Evolutionary conservation across 2,113 vertebrate species (phyloP).

Genomic region (Sitta europaea): DNA sequence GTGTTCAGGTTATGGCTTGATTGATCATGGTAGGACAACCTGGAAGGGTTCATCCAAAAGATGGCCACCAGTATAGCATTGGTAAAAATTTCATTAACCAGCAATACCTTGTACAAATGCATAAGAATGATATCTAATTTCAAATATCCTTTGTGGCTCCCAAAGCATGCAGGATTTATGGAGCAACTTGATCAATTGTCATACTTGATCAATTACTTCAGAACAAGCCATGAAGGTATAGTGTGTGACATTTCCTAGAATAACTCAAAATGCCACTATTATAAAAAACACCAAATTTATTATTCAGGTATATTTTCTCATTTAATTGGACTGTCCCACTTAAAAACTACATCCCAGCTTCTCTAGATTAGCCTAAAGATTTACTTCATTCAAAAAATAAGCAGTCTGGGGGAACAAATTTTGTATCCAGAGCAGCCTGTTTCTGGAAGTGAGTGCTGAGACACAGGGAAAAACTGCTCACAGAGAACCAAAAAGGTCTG

Average conservation of each 20-base stretch:
- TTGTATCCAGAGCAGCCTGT: not conserved
- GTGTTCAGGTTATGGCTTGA: not conserved
- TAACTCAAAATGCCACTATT: not conserved
- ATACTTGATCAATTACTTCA: not conserved
- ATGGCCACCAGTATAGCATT: not conserved
- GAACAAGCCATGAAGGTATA: not conserved
- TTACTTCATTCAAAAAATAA: fast-evolving
- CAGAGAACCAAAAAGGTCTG: not conserved
- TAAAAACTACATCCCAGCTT: not conserved
- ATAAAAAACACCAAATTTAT: fast-evolving
- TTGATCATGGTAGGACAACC: not conserved
- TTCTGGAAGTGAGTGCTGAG: not conserved
- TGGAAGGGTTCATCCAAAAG: not conserved
- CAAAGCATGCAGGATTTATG: not conserved
- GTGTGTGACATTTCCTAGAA: not conserved
- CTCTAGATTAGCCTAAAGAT: not conserved
- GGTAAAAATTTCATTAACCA: not conserved
- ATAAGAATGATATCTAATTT: not conserved
- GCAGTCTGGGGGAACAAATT: not conserved
- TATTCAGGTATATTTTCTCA: not conserved
- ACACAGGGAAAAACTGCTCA: not conserved
- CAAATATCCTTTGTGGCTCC: not conserved
- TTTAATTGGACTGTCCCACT: not conserved
- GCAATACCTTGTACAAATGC: not conserved
- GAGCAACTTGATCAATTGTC: not conserved